Base-by-base conservation (phyloP, 2,888 invertebrate genomes). In the Synergus japonicus region DNA sequence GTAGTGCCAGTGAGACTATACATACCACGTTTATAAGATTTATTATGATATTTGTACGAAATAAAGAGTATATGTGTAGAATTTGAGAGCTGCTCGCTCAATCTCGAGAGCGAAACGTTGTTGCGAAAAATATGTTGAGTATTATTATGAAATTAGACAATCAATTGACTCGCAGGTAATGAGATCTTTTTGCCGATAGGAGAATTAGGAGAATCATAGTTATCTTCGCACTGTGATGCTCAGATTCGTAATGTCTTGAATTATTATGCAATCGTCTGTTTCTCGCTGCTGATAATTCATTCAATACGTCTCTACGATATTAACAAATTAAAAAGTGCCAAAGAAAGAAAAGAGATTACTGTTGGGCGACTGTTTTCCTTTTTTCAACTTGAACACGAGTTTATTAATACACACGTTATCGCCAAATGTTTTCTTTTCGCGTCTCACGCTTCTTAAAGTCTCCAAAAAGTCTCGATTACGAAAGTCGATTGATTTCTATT, bases 1-100 rank as follows among this genome's bases (percentile, higher is more conserved):
- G 79, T 80, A 86, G 87, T 86, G 87, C 85, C 86, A 89, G 87
- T 88, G 86, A 87, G 85, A 87, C 83, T 87, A 82, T 87, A 84
- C 82, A 86, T 87, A 83, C 82, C 83, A 85, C 84, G 83, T 88
- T 88, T 87, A 84, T 85, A 85, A 88, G 83, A 85, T 86, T 88
- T 86, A 87, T 79, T 88, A 81, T 81, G 66, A 86, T 85, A 86
- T 88, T 86, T 89, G 83, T 87, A 88, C 84, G 85, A 78, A 81
- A 83, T 84, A 77, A 83, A 85, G 76, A 83, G 79, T 83, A 81
- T 83, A 49, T 37, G 60, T 79, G 77, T 81, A 81, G 76, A 84
- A 78, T 82, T 81, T 84, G 81, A 76, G 80, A 86, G 69, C 22
- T 69, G 83, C 84, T 82, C 80, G 77, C 77, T 82, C 82, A 80